Evolutionary conservation across 2,888 invertebrate species (phyloP), one percentile per base, ranked within the genome.

Genomic region (Parelbella ahira): DNA sequence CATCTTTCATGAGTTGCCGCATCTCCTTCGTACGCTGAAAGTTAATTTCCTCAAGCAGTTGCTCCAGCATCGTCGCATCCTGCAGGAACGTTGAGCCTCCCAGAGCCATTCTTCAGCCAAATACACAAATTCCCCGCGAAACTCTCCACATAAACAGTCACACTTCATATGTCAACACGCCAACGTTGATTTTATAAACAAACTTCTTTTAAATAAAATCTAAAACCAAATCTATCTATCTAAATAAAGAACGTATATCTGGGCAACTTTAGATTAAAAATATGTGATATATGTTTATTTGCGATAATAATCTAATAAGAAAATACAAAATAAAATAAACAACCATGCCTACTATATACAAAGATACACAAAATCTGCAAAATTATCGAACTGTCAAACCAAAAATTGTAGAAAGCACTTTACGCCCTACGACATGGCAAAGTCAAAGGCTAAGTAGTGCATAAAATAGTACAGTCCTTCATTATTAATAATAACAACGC

Each of bases 1-100:
- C 96, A 88, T 96, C 96, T 82, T 95, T 95, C 62, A 95, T 89
- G 56, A 95, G 83, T 76, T 96, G 96, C 30, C 96, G 89, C 92
- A 96, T 94, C 81, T 96, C 96, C 78, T 97, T 96, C 37, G 95
- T 95, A 52, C 96, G 89, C 75, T 97, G 96, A 63, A 96, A 97
- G 79, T 95, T 96, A 54, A 97, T 97, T 78, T 97, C 97, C 68
- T 96, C 96, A 46, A 97, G 84, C 42, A 97, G 88, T 65, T 95
- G 96, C 68, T 96, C 96, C 56, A 97, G 80, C 74, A 94, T 92
- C 15, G 94, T 94, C 9, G 93, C 90, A 45, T 68, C 74, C 52
- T 75, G 77, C 49, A 83, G 54, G 43, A 68, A 74, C 6, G 78
- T 64, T 2, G 82, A 73, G 25, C 79, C 78, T 45, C 86, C 81